These are phyloP conservation scores for Drosophila grimshawi DNA, from an alignment of 1,140 invertebrate species.

Conservation along the genomic window DNA sequence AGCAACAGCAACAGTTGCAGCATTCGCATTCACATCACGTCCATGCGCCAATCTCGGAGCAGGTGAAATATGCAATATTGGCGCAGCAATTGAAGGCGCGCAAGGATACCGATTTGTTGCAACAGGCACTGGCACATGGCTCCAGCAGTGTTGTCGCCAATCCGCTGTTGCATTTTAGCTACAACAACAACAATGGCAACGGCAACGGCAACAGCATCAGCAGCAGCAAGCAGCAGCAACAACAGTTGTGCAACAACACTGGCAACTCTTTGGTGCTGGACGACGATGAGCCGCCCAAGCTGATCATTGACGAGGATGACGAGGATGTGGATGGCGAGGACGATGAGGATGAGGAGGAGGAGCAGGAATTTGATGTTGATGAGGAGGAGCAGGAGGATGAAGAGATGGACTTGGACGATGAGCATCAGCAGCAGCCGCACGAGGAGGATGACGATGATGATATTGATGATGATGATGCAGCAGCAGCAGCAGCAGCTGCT, in stretches of 20 bases:
- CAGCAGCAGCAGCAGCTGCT: no score
- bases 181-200: conserved; percentile 3
- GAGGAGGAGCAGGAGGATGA: conserved; percentile 22
- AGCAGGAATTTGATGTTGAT: conserved; percentile 1
- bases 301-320: conserved; percentile 86
- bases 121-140: conserved; percentile 83
- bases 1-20: conserved; percentile 1
- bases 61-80: conserved; percentile 91
- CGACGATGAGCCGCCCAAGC: conserved; percentile 85
- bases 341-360: conserved; percentile 65
- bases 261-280: conserved; percentile 3
- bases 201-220: background rate
- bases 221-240: conserved; percentile 9
- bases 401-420: background rate
- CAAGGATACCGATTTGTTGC: conserved; percentile 81
- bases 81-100: conserved; percentile 90
- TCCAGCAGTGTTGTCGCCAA: conserved; percentile 67
- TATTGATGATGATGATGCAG: no score
- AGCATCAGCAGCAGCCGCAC: background rate
- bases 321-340: conserved; percentile 88
- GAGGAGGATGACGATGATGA: background rate
- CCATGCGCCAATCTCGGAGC: conserved; percentile 87
- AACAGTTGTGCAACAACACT: background rate
- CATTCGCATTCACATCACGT: conserved; percentile 42
- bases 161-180: conserved; percentile 61